Evolutionary conservation across 2,888 invertebrate genomes (phyloP), one percentile per base, ranked within the genome.

Genomic region (Trichopria drosophilae): DNA sequence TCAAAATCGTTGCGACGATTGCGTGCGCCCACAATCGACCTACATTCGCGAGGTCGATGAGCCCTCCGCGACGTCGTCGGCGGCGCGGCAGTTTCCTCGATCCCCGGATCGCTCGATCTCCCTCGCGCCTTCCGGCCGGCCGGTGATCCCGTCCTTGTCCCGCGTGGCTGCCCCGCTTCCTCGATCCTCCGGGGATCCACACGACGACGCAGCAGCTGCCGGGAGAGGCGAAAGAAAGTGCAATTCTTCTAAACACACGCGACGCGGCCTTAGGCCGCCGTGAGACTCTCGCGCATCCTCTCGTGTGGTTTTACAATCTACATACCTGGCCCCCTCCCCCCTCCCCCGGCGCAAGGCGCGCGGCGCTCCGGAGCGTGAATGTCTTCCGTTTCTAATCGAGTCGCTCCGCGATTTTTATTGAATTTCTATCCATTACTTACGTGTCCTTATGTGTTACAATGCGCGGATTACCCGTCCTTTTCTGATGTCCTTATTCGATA

Each of bases 11-110:
- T 68, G 72, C 68, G 69, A 71, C 69, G 71, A 71, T 73, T 71
- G 72, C 73, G 69, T 70, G 74, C 73, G 73, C 73, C 73, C 72
- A 73, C 74, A 72, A 74, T 60, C 66, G 73, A 70, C 75, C 74
- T 68, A 75, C 73, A 71, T 75, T 51, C 61, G 59, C 63, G 67
- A 66, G 72, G 71, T 73, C 73, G 69, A 68, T 68, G 72, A 67
- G 69, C 72, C 61, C 56, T 55, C 53, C 41, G 32, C 46, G 40
- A 46, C 55, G 53, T 55, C 55, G 59, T 60, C 59, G 58, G 59
- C 58, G 59, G 56, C 57, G 54, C 29, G 48, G 60, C 60, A 12
- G 20, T 24, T 24, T 26, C 26, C 12, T 22, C 40, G 20, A 22
- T 10, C 48, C 20, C 41, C 9, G 44, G 39, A 39, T 40, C 53